Conservation (phyloP, 2,797 vertebrate species). For the Parauchenoglanis ngamensis region DNA sequence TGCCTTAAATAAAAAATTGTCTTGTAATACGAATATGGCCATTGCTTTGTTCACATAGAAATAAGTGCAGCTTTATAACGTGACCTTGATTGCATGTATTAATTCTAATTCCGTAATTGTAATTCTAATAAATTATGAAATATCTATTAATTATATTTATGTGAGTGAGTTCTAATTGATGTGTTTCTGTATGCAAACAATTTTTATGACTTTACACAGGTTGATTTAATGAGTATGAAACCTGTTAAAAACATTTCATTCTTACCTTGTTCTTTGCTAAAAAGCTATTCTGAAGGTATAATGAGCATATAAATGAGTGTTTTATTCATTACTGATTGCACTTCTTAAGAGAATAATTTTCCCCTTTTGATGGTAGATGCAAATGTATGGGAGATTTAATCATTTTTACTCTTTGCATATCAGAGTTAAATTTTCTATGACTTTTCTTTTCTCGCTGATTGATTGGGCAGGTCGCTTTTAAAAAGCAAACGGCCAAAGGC, state of each 20-base stretch:
- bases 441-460: slow-evolving; percentile 62
- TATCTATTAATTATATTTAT: not conserved
- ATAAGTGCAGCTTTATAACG: slow-evolving; percentile 44
- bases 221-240: slow-evolving; percentile 18
- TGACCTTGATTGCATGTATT: slow-evolving; percentile 44
- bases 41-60: slow-evolving; percentile 39
- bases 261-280: slow-evolving; percentile 11
- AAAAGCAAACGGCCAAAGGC: slow-evolving; percentile 65
- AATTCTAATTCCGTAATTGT: slow-evolving; percentile 30
- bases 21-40: slow-evolving; percentile 43
- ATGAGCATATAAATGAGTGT: slow-evolving; percentile 28
- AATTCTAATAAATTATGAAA: slow-evolving; percentile 14
- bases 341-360: slow-evolving; percentile 15
- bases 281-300: slow-evolving; percentile 21
- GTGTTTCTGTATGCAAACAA: not conserved
- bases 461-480: slow-evolving; percentile 71
- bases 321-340: slow-evolving; percentile 42
- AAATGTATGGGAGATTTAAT: slow-evolving; percentile 51
- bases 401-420: slow-evolving; percentile 44
- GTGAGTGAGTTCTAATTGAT: not conserved
- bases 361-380: slow-evolving; percentile 47
- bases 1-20: slow-evolving; percentile 56
- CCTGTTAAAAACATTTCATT: slow-evolving; percentile 25
- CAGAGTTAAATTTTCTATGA: slow-evolving; percentile 51
- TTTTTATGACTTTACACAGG: not conserved